Base-by-base conservation (phyloP, 2,888 invertebrate genomes). In the Aleiodes alternator region DNA sequence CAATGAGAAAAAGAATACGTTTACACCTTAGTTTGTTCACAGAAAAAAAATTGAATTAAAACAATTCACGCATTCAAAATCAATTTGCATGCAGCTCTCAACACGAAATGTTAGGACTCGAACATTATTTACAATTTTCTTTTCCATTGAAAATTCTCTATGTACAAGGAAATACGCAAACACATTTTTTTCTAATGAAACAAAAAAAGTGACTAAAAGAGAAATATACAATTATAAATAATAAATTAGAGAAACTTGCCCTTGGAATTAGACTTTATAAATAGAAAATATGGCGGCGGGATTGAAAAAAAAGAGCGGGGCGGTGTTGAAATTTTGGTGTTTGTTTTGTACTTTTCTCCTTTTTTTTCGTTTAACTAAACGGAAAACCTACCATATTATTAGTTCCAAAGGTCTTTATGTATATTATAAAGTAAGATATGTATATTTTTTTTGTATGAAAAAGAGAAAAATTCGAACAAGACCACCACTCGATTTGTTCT, bases 301-400 rank as follows among this genome's bases (percentile, higher is more conserved):
- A 78, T 78, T 73, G 11, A 43, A 11, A 43, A 53, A 69, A 77
- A 77, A 76, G 80, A 69, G 80, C 78, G 78, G 73, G 78, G 69
- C 76, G 76, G 70, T 78, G 77, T 72, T 79, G 70, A 61, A 75
- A 76, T 79, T 79, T 79, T 77, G 78, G 77, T 80, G 78, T 79
- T 82, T 77, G 76, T 77, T 82, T 84, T 84, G 82, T 83, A 83
- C 84, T 84, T 75, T 83, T 73, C 11, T 43, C 38, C 31, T 14
- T 68, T 61, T 61, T 69, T 66, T 59, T 57, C 34, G 48, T 72
- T 43, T 43, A 11, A 34, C 12, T 64, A 43, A 34, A 31, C 1
- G 23, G 3, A 34, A 14, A 31, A 31, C 48, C 11, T 11, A 34
- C 68, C n/a, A 6, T 68, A 31, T 66, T 75, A 34, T 66, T 70